Conservation (phyloP, 2,113 vertebrate genomes). For the Orcinus orca region DNA sequence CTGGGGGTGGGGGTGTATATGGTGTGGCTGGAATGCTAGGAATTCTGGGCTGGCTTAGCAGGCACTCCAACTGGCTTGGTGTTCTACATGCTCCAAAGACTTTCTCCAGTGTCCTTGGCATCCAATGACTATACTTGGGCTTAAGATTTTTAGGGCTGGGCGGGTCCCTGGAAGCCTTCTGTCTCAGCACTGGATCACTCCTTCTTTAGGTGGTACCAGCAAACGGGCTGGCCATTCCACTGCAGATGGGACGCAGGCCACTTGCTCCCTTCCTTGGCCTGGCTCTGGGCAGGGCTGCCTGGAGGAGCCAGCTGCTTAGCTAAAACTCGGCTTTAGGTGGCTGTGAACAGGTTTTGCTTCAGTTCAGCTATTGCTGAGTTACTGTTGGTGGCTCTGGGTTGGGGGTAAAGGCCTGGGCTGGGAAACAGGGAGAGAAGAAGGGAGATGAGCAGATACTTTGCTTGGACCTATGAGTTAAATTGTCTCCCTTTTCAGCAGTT, state of each 20-base stretch:
- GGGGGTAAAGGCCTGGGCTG: not conserved
- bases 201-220: slow-evolving; percentile 61
- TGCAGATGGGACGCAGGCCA: not conserved
- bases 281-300: slow-evolving; percentile 30
- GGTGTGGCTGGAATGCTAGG: slow-evolving; percentile 70
- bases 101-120: slow-evolving; percentile 73
- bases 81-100: slow-evolving; percentile 68
- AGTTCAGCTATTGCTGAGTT: slow-evolving; percentile 42
- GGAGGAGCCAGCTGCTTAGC: slow-evolving; percentile 33
- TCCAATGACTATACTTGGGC: slow-evolving; percentile 58
- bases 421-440: slow-evolving; percentile 15
- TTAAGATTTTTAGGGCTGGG: slow-evolving; percentile 68
- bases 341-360: slow-evolving; percentile 62
- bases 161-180: slow-evolving; percentile 56
- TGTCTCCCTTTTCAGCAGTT: not conserved
- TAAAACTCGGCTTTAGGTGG: slow-evolving; percentile 34
- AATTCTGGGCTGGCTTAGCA: slow-evolving; percentile 68
- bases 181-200: slow-evolving; percentile 60
- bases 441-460: not conserved
- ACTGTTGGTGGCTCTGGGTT: not conserved
- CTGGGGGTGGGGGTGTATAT: slow-evolving; percentile 51
- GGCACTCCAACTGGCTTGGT: slow-evolving; percentile 69
- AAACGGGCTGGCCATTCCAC: slow-evolving; percentile 30
- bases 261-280: slow-evolving; percentile 46
- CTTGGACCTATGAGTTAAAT: not conserved